Conservation (phyloP, 2,888 invertebrate species). For the Chironomus tentans region DNA sequence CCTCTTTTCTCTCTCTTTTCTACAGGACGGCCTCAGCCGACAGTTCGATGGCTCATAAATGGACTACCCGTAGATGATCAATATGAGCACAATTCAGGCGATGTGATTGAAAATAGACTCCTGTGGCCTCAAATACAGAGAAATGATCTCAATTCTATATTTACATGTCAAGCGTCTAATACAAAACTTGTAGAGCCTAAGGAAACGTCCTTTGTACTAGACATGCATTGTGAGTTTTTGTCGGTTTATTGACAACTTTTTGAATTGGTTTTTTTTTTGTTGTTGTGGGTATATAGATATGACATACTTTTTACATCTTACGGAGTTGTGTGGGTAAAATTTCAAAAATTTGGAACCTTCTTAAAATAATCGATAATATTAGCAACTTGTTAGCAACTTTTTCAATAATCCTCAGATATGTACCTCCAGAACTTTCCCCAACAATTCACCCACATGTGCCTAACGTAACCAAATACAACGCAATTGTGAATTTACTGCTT, state of each 20-base stretch:
- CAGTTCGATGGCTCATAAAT: constrained; percentile 65
- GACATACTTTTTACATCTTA: no score
- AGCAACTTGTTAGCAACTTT: no score
- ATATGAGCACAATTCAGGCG: constrained; percentile 63
- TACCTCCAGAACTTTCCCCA: no score
- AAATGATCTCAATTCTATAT: constrained; percentile 64
- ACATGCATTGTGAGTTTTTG: constrained; percentile 57
- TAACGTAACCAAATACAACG: no score
- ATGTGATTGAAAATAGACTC: constrained; percentile 65
- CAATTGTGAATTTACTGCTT: no score
- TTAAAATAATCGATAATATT: no score
- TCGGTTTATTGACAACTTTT: constrained; percentile 38
- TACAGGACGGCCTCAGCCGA: constrained; percentile 60
- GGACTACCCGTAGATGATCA: constrained; percentile 61
- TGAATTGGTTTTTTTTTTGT: no score
- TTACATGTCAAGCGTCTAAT: constrained; percentile 72
- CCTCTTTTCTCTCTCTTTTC: neutral
- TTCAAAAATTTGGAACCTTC: no score
- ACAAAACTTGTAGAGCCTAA: constrained; percentile 63
- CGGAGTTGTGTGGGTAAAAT: no score
- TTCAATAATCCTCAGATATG: no score
- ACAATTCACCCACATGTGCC: no score
- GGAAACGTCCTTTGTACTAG: constrained; percentile 56
- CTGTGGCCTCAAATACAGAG: constrained; percentile 58
- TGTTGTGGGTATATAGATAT: no score